Evolutionary conservation across 2,113 vertebrate species (phyloP).

Genomic region (Tenrec ecaudatus): DNA sequence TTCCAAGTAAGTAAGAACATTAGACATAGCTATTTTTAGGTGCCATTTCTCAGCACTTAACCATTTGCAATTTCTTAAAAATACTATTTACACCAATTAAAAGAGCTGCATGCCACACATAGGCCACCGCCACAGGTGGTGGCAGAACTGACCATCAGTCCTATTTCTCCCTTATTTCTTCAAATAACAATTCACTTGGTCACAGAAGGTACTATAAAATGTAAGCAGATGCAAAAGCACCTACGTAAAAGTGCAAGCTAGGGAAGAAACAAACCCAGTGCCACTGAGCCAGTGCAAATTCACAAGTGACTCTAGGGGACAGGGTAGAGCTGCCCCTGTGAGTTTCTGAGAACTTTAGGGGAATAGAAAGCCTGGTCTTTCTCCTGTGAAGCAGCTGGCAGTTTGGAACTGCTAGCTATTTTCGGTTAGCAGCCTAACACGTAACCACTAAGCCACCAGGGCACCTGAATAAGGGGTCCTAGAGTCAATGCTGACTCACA

Average conservation of each 20-base stretch:
- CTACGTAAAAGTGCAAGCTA: neutral
- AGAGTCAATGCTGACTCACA: too few species aligned
- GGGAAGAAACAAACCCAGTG: slow-evolving; percentile 11
- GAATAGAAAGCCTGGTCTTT: too few species aligned
- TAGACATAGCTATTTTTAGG: neutral
- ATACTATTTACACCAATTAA: neutral
- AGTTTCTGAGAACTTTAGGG: too few species aligned
- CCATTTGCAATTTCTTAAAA: neutral
- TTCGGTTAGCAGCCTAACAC: too few species aligned
- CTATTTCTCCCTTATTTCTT: neutral
- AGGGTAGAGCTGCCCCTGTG: too few species aligned
- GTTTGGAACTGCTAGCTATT: too few species aligned
- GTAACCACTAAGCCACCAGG: too few species aligned
- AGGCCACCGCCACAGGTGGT: neutral
- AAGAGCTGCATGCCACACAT: neutral
- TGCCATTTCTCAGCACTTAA: neutral
- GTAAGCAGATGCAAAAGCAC: neutral
- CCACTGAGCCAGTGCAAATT: neutral
- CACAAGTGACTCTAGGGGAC: too few species aligned
- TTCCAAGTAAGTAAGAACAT: slow-evolving; percentile 4
- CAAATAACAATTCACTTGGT: neutral
- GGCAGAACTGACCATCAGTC: neutral
- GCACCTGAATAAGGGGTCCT: too few species aligned
- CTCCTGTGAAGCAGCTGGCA: too few species aligned
- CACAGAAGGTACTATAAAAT: slow-evolving; percentile 38